Percentiles rank a stretch among this genome's conserved stretches.
Conservation (phyloP, 1,140 invertebrate species). For the Cyphomyrmex costatus region DNA sequence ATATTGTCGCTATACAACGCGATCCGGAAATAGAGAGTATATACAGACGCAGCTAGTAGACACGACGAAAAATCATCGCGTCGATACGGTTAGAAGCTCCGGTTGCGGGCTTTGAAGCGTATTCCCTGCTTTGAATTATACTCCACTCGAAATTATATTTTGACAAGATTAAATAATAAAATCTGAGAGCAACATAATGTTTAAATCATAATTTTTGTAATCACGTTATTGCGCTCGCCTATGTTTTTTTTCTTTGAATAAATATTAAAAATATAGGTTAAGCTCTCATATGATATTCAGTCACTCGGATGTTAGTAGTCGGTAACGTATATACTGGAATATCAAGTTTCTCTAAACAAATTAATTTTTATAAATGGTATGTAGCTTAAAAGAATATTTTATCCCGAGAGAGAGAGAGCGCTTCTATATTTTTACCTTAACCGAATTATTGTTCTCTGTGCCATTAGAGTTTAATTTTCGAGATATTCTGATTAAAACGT, state of each 20-base stretch:
- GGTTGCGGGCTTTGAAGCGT: neutral
- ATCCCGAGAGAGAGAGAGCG: neutral
- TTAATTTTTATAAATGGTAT: constrained; percentile 40
- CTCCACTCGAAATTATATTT: constrained; percentile 9
- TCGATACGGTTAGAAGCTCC: constrained; percentile 28
- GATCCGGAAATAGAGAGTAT: constrained; percentile 59
- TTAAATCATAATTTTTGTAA: constrained; percentile 26
- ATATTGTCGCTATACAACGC: constrained; percentile 33
- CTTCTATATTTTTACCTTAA: neutral
- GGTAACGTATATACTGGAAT: neutral
- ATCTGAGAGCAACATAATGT: neutral
- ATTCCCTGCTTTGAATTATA: neutral
- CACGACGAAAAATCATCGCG: constrained; percentile 53
- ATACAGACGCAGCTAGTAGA: constrained; percentile 30
- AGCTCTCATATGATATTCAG: neutral
- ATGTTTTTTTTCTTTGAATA: constrained; percentile 8
- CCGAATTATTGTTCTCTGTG: constrained; percentile 26
- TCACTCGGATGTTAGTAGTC: neutral
- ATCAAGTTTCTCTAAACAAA: constrained; percentile 20
- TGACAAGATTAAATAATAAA: neutral
- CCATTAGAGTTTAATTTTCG: constrained; percentile 37
- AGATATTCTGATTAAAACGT: constrained; percentile 32
- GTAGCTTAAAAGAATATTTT: constrained; percentile 5
- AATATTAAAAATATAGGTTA: neutral
- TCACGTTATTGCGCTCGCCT: neutral